phyloP scores from a whole-genome alignment of 2,113 vertebrate species.

The Eonycteris spelaea region DNA sequence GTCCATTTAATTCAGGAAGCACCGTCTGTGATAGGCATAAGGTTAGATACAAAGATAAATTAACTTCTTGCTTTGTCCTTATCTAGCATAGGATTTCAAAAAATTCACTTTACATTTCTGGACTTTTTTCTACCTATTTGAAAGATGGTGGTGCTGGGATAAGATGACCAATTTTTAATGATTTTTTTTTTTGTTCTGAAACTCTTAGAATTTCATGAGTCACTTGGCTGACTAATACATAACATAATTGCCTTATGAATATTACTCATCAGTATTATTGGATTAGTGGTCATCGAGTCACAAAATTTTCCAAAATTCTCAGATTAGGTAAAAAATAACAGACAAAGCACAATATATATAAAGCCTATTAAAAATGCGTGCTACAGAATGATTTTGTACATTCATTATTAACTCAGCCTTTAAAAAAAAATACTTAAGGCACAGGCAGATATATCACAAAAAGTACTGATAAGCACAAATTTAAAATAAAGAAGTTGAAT shows the following conservation, averaged over 20 bases:
- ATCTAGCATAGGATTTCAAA: not conserved
- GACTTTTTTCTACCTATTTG: not conserved
- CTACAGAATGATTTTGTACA: not conserved
- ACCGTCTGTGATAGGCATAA: not conserved
- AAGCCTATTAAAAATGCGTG: conserved; percentile 12
- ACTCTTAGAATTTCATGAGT: conserved; percentile 30
- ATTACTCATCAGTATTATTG: conserved; percentile 39
- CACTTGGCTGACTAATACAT: conserved; percentile 44
- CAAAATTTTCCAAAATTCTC: conserved; percentile 18
- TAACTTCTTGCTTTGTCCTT: not conserved
- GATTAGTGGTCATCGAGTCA: conserved; percentile 8
- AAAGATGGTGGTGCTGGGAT: not conserved
- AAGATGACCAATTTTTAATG: not conserved
- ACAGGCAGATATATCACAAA: not conserved
- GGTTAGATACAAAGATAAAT: not conserved
- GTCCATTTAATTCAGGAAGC: not conserved
- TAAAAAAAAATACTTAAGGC: not conserved
- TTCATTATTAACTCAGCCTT: not conserved
- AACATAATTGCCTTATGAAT: not conserved
- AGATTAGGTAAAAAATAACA: not conserved
- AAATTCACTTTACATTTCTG: not conserved
- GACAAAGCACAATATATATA: not conserved
- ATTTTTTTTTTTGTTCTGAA: not conserved
- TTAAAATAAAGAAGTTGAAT: not conserved
- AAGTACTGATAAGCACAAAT: not conserved